A percentile compares a stretch with the other conserved stretches of the same genome.
These are phyloP conservation scores for Camarhynchus parvulus DNA, from an alignment of 2,113 vertebrate species.

Conservation along the genomic window DNA sequence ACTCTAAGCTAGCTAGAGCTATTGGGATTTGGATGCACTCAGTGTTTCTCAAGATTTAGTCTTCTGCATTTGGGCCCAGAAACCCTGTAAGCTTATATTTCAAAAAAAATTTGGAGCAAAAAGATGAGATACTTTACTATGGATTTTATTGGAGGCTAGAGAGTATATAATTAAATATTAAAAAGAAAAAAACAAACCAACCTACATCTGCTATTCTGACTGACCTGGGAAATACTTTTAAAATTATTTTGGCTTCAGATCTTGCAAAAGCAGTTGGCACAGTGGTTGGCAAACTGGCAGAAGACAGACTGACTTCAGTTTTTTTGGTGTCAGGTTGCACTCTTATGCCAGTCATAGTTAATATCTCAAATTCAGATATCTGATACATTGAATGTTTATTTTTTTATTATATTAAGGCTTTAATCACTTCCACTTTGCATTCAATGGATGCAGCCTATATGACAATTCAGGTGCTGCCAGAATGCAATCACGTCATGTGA, in stretches of 20 bases:
- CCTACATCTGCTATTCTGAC: neutral
- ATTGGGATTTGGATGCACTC: neutral
- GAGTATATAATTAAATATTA: neutral
- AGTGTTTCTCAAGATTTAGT: neutral
- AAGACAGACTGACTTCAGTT: neutral
- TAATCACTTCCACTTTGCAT: neutral
- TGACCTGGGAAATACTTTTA: neutral
- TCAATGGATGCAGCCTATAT: neutral
- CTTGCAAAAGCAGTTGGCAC: neutral
- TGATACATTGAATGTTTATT: neutral
- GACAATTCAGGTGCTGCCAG: neutral
- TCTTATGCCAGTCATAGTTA: neutral
- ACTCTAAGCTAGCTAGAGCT: neutral
- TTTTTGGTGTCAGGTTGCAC: neutral
- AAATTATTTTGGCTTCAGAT: neutral
- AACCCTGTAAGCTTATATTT: neutral
- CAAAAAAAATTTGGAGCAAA: neutral
- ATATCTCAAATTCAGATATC: neutral
- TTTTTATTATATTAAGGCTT: neutral
- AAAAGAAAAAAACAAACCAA: neutral
- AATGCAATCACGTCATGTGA: neutral
- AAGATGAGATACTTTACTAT: neutral
- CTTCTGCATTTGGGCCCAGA: neutral
- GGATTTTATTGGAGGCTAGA: neutral
- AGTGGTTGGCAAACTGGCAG: neutral